A percentile compares a stretch with the other conserved stretches of the same genome.
These are phyloP conservation scores for Zosterops japonicus DNA, from an alignment of 2,113 vertebrate genomes.

Conservation along the genomic window DNA sequence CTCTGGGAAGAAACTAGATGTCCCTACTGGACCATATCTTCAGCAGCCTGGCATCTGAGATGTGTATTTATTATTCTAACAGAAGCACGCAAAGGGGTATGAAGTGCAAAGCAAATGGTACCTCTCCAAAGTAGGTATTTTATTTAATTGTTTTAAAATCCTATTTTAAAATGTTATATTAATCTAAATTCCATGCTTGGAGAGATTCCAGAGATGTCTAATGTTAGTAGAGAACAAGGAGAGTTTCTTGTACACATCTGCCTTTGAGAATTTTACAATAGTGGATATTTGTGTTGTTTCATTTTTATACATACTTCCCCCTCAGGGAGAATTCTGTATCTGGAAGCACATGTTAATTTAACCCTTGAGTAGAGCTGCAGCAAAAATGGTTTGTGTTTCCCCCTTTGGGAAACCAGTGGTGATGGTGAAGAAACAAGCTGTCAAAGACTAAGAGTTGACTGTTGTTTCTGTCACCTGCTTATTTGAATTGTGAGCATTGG, in stretches of 20 bases:
- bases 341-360: conserved; percentile 32
- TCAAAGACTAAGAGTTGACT: background rate
- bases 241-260: background rate
- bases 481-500: background rate
- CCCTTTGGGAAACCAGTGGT: background rate
- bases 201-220: background rate
- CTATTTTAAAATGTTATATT: background rate
- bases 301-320: conserved; percentile 36
- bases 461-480: background rate
- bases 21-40: background rate
- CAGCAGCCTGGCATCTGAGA: background rate
- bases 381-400: background rate
- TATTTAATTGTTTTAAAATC: conserved; percentile 5
- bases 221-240: background rate
- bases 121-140: background rate
- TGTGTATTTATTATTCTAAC: background rate
- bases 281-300: conserved; percentile 33
- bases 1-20: background rate
- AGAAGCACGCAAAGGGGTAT: background rate
- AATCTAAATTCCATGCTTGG: conserved; percentile 26
- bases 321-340: conserved; percentile 36
- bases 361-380: conserved; percentile 27
- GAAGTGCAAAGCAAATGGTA: background rate
- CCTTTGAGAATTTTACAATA: conserved; percentile 19
- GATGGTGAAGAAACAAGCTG: background rate